Conservation (phyloP, 2,797 vertebrate species). For the Distichodus sexfasciatus region DNA sequence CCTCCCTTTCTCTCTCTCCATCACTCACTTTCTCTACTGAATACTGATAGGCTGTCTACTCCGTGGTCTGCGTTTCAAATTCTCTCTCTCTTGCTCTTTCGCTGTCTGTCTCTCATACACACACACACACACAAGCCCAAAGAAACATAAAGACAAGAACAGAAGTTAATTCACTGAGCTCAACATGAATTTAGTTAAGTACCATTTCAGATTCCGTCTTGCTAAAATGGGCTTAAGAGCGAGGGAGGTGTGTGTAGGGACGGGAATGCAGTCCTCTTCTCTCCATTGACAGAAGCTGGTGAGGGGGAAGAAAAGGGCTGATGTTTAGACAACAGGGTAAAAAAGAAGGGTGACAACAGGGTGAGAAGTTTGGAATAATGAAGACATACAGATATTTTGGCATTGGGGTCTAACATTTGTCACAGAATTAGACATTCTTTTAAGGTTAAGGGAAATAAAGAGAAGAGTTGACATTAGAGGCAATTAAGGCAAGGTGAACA, state of each 20-base stretch:
- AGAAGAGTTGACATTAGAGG: no score
- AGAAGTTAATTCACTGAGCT: slow-evolving; percentile 77
- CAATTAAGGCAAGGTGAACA: no score
- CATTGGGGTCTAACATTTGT: slow-evolving; percentile 6
- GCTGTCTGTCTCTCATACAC: slow-evolving; percentile 6
- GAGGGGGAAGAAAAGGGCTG: neutral
- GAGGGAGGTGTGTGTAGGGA: slow-evolving; percentile 46
- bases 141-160: slow-evolving; percentile 70
- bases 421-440: neutral
- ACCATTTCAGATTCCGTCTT: slow-evolving; percentile 79
- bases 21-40: slow-evolving; percentile 83
- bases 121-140: slow-evolving; percentile 46
- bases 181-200: slow-evolving; percentile 81
- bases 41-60: slow-evolving; percentile 85
- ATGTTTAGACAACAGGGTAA: neutral
- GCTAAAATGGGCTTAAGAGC: slow-evolving; percentile 72
- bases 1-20: slow-evolving; percentile 67
- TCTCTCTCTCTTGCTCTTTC: slow-evolving; percentile 62
- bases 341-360: slow-evolving; percentile 42
- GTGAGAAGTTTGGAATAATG: slow-evolving; percentile 59
- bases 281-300: neutral
- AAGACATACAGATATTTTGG: neutral
- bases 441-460: no score
- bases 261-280: slow-evolving; percentile 3
- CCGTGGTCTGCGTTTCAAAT: slow-evolving; percentile 82